These are phyloP conservation scores for Cyclopterus lumpus DNA, from an alignment of 2,797 vertebrate genomes.

Conservation along the genomic window DNA sequence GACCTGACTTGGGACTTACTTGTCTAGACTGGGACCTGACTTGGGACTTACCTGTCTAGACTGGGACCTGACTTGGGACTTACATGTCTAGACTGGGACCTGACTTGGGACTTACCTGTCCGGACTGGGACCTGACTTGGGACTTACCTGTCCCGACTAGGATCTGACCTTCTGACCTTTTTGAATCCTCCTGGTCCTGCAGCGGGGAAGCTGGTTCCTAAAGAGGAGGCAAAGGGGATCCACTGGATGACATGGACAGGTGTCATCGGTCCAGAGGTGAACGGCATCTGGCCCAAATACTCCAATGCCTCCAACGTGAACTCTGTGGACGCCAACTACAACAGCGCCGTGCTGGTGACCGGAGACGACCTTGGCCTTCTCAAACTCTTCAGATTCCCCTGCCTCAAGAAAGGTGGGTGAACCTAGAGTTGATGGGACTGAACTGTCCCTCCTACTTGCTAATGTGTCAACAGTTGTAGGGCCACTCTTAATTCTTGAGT, in stretches of 20 bases:
- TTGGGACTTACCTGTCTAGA: background rate
- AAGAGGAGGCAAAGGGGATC: slow-evolving; percentile 93
- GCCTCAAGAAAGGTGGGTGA: slow-evolving; percentile 89
- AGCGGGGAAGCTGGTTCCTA: slow-evolving; percentile 91
- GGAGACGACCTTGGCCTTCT: slow-evolving; percentile 95
- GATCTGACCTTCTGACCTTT: background rate
- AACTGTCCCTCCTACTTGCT: background rate
- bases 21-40: background rate
- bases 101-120: background rate
- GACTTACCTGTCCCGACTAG: background rate
- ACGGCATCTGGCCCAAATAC: slow-evolving; percentile 96
- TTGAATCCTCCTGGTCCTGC: background rate
- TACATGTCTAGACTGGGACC: background rate
- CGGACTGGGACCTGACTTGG: background rate
- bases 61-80: background rate
- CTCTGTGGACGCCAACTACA: slow-evolving; percentile 96
- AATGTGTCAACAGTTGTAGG: background rate
- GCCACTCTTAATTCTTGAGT: background rate
- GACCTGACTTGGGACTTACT: too few relatives aligned
- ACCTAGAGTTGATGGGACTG: background rate
- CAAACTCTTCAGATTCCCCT: slow-evolving; percentile 94
- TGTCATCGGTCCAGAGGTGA: slow-evolving; percentile 92
- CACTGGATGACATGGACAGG: slow-evolving; percentile 96
- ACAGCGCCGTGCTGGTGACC: slow-evolving; percentile 88
- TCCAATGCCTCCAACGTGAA: slow-evolving; percentile 89